Base-by-base conservation (phyloP, 1,140 invertebrate species). In the Achroia grisella region DNA sequence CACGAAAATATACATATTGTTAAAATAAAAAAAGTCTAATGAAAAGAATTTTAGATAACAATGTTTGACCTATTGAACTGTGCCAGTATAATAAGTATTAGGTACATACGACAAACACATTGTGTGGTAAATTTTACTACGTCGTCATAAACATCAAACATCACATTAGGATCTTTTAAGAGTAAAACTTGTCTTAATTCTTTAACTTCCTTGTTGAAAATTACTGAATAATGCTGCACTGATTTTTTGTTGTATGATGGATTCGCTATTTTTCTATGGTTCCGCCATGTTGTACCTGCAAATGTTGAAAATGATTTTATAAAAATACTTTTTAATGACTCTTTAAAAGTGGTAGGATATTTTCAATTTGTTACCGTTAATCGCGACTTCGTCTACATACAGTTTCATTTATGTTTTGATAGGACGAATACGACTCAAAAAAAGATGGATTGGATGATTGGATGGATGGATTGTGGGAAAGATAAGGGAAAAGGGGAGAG, bases 161-260 rank as follows among this genome's bases (percentile, higher is more conserved):
- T 48, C 9, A 15, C 10, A 28, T 39, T 11, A 5, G 39, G 45
- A 1, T 30, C 39, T 13, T 48, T 48, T 10, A 10, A 28, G 11
- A 17, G 6, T 1, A 48, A 10, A 0, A 30, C 32, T 12, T 17
- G 34, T 4, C 17, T 12, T 2, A 48, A 6, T 8, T 48, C 40
- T 5, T 61, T 45, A 1, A 62, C 68, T 33, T 75, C 69, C 3
- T 15, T 42, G 28, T 73, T 78, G 28, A 73, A 73, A 8, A 69
- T 11, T 0, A 28, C 8, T 9, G 44, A 34, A 45, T 56, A 75
- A 8, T 56, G 14, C 11, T 65, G 49, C 12, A 78, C 58, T 23
- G 61, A 51, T 27, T 57, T 70, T 34, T 75, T 75, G 34, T 62
- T 75, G 42, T 73, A 78, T 0, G 71, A 68, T 8, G 71, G 70